A percentile compares a stretch with the other conserved stretches of the same genome.
These are phyloP conservation scores for Brachynemurus nebulosus DNA, from an alignment of 2,888 invertebrate species.

Conservation along the genomic window DNA sequence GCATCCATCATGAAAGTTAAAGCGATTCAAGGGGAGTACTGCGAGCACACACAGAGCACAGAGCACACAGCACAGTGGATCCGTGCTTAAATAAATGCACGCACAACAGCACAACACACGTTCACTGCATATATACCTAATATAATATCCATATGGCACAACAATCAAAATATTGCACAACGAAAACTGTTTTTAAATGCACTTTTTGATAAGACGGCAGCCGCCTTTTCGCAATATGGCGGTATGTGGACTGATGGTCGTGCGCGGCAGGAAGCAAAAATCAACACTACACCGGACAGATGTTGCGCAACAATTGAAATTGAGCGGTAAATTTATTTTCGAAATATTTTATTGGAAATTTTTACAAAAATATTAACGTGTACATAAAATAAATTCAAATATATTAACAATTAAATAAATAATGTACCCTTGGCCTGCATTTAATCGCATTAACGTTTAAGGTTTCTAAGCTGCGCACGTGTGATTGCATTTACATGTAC, in stretches of 20 bases:
- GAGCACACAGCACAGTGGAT: conserved; percentile 39
- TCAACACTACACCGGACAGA: neutral
- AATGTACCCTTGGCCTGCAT: conserved; percentile 1
- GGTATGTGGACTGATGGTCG: conserved; percentile 40
- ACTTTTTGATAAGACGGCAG: conserved; percentile 44
- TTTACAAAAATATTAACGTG: too few species aligned
- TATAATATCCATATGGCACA: conserved; percentile 43
- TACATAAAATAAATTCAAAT: too few species aligned
- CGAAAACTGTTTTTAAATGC: conserved; percentile 24
- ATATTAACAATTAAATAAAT: too few species aligned
- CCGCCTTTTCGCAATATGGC: conserved; percentile 64
- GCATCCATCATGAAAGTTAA: conserved; percentile 41
- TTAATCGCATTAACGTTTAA: neutral
- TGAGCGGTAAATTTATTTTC: neutral
- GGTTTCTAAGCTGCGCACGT: neutral
- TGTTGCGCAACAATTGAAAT: conserved; percentile 4
- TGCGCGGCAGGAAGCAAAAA: conserved; percentile 4
- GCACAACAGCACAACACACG: neutral
- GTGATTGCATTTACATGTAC: too few species aligned
- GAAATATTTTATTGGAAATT: neutral
- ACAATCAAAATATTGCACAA: conserved; percentile 25
- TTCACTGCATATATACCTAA: conserved; percentile 34
- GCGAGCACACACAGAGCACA: too few species aligned
- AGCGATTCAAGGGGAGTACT: conserved; percentile 33
- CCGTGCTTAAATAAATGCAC: too few species aligned